phyloP scores from a whole-genome alignment of 2,797 vertebrate species.

The Hozukius guyotensis region DNA sequence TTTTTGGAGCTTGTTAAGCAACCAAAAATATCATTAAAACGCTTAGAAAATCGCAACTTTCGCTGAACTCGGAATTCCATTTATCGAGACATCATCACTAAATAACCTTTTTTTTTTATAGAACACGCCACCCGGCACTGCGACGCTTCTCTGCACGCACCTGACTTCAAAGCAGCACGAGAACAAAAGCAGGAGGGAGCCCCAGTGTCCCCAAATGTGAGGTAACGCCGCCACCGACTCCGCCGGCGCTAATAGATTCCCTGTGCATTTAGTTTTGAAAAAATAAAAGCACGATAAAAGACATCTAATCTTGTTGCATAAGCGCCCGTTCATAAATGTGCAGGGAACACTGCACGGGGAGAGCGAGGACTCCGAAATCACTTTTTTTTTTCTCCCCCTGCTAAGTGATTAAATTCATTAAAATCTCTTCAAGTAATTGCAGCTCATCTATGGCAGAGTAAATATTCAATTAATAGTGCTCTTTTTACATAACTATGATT shows the following conservation, averaged over 20 bases:
- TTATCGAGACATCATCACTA: background rate
- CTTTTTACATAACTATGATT: slow-evolving; percentile 80
- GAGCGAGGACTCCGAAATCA: slow-evolving; percentile 27
- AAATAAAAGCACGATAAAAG: slow-evolving; percentile 33
- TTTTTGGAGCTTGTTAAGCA: slow-evolving; percentile 10
- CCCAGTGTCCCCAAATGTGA: background rate
- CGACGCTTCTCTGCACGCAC: background rate
- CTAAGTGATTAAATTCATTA: slow-evolving; percentile 75
- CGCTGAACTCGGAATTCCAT: slow-evolving; percentile 4
- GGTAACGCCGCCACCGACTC: background rate
- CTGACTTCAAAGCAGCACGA: slow-evolving; percentile 43
- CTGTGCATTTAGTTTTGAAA: slow-evolving; percentile 10
- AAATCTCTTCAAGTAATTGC: slow-evolving; percentile 80
- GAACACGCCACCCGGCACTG: slow-evolving; percentile 11
- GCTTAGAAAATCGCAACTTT: slow-evolving; percentile 16
- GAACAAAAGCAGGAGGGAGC: slow-evolving; percentile 39
- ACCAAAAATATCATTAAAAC: slow-evolving; percentile 22
- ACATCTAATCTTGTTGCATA: slow-evolving; percentile 37
- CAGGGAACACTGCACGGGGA: slow-evolving; percentile 19
- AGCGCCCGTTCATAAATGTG: slow-evolving; percentile 30
- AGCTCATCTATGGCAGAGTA: slow-evolving; percentile 78
- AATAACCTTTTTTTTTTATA: background rate
- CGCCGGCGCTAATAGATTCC: slow-evolving; percentile 38
- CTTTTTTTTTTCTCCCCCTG: slow-evolving; percentile 6
- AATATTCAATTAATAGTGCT: slow-evolving; percentile 82